Evolutionary conservation across 1,140 invertebrate species (phyloP), one percentile per base, ranked within the genome.

Genomic region (Penaeus indicus): DNA sequence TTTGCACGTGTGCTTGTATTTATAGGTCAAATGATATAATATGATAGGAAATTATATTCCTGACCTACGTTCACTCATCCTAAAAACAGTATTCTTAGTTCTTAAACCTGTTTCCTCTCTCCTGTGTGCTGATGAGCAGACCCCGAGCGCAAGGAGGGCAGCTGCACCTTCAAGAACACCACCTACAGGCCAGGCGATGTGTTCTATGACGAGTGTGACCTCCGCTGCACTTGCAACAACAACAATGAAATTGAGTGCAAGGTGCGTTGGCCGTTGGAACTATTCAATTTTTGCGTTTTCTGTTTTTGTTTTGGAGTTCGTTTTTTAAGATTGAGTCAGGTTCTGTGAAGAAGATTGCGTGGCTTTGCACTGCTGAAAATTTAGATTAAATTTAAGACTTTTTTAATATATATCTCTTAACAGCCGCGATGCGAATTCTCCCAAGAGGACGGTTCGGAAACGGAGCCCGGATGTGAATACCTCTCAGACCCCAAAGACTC

Each of bases 131-230:
- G 61, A 78, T 64, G 69, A 42, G 69, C 69, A 25, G 42, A 47
- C 47, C 19, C 62, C 4, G 32, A 27, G 21, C 63, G 16, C 90
- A 90, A 86, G 67, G 86, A 85, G 4, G 91, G 92, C 54, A 92
- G 92, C 19, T 93, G 93, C 90, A 88, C 92, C 19, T 91, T 91
- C 62, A 92, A 93, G 60, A 92, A 92, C 84, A 91, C 91, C 38
- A 92, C 92, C 3, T 93, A 92, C 90, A 80, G 84, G 21, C 91
- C 92, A 62, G 93, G 93, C 1, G 92, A 92, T 60, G 91, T 92
- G 13, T 93, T 93, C 88, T 92, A 91, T 64, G 92, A 93, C 67
- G 92, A 92, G 38, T 94, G 93, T 88, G 92, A 92, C 27, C 92
- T 91, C 54, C 91, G 91, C 69, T 94, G 93, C 89, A 89, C 91